Percentiles rank a stretch among this genome's conserved stretches.
Conservation (phyloP, 2,113 vertebrate genomes). For the Corapipo altera region DNA sequence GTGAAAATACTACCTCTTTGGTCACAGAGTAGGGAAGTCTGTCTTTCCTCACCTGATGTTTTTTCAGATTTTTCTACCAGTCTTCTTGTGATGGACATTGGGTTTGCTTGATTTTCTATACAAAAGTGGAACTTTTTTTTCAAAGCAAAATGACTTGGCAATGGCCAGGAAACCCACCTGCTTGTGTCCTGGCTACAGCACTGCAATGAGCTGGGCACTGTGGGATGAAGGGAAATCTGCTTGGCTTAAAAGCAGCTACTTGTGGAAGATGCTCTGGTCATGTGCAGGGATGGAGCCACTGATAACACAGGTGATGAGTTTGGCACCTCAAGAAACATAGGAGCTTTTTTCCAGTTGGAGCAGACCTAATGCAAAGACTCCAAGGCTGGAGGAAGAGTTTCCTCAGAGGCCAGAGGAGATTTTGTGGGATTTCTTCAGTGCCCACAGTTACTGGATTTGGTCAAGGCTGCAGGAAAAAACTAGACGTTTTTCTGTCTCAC, state of each 20-base stretch:
- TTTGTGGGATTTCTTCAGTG: not conserved
- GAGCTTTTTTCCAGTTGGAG: not conserved
- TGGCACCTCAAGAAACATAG: not conserved
- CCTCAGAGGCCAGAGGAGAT: not conserved
- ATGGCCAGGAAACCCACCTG: not conserved
- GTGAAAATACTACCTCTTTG: not conserved
- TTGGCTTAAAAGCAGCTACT: not conserved
- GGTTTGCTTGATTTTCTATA: not conserved
- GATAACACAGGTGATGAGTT: not conserved
- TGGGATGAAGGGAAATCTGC: not conserved
- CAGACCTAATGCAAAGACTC: not conserved
- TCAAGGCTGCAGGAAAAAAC: not conserved
- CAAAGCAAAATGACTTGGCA: not conserved
- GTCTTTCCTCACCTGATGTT: not conserved
- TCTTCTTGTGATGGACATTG: not conserved
- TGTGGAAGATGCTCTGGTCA: not conserved
- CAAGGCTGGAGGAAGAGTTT: not conserved
- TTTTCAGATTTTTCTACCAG: not conserved
- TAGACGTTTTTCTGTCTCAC: not conserved
- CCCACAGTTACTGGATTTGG: not conserved
- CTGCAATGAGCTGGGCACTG: rapidly evolving
- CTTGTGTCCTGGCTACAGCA: not conserved
- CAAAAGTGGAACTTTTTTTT: not conserved
- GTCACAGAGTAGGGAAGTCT: not conserved
- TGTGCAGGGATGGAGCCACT: not conserved